Evolutionary conservation across 2,113 vertebrate genomes (phyloP), one percentile per base, ranked within the genome.

Genomic region (Siniperca chuatsi): DNA sequence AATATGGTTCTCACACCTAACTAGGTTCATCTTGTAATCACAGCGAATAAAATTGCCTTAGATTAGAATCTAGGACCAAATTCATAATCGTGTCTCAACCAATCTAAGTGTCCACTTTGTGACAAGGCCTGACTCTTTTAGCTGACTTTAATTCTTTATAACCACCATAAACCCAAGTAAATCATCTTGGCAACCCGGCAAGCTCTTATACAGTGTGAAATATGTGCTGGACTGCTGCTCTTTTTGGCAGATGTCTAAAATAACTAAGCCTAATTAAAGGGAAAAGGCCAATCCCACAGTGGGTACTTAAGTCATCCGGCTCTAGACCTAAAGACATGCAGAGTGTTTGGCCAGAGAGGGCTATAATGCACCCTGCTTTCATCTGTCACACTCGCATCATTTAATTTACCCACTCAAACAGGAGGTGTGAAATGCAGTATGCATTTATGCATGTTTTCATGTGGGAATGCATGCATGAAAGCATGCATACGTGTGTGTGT

Each of bases 181-280:
- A 90, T 86, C 77, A 84, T 82, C 69, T 81, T 78, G 83, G 83
- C 89, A 89, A 76, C 37, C 35, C 66, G 44, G 29, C 46, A n/a
- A 6, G 69, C 64, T 84, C 80, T 79, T 75, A 58, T 75, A 78
- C 66, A 40, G 68, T 72, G 57, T 86, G 84, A 84, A 92, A 86
- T 87, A 78, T 82, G 16, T 46, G 4, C 42, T 64, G 62, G 70
- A 75, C 25, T 81, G 72, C 78, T 84, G 64, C 72, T 85, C 62
- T 76, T 87, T 88, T 88, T 78, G 82, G 77, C 69, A 88, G 78
- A 89, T 92, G 84, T 92, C 80, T 88, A 81, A 89, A 90, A 89
- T 89, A 90, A 85, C 65, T 76, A 78, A 81, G 58, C 75, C 74
- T 92, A 90, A 92, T 89, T 88, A 87, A 78, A 88, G 66, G 67